These are phyloP conservation scores for Rhynchotus rufescens DNA, from an alignment of 2,797 vertebrate genomes.

Conservation along the genomic window DNA sequence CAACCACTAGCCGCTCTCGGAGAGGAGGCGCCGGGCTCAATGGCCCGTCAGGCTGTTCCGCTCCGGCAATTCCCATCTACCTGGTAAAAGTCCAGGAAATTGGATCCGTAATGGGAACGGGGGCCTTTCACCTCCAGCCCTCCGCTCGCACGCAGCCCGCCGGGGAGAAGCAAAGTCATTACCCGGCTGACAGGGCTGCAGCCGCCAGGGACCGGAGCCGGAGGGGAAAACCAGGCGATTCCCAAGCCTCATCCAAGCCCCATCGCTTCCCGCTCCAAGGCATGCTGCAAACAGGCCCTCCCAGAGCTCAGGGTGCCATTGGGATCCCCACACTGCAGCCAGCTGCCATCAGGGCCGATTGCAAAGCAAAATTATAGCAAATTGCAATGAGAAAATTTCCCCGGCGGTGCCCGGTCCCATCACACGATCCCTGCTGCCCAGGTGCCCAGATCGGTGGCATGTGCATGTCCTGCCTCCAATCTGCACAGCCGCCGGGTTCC, in stretches of 20 bases:
- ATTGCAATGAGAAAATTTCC: not conserved
- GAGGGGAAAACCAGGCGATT: not conserved
- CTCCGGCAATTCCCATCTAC: constrained; percentile 80
- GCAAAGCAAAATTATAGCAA: not conserved
- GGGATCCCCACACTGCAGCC: not conserved
- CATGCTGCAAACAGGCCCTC: not conserved
- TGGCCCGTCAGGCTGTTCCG: constrained; percentile 78
- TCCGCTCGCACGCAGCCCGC: constrained; percentile 59
- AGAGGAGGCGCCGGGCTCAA: constrained; percentile 73
- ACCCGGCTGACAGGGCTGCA: not conserved
- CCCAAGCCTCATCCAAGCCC: not conserved
- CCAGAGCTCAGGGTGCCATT: rapidly evolving
- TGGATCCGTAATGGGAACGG: constrained; percentile 83
- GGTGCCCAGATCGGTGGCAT: constrained; percentile 46
- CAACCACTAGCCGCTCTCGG: constrained; percentile 69
- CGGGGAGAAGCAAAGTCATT: constrained; percentile 65
- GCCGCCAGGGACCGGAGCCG: rapidly evolving
- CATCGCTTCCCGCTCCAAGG: no score
- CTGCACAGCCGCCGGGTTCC: constrained; percentile 78
- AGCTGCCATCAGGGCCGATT: not conserved
- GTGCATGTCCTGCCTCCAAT: constrained; percentile 77
- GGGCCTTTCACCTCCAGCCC: constrained; percentile 82
- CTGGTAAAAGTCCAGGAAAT: constrained; percentile 80
- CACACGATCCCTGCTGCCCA: constrained; percentile 32
- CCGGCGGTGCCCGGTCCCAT: constrained; percentile 5